These are phyloP conservation scores for Morpho deidamia DNA, from an alignment of 2,888 invertebrate species.

Conservation along the genomic window DNA sequence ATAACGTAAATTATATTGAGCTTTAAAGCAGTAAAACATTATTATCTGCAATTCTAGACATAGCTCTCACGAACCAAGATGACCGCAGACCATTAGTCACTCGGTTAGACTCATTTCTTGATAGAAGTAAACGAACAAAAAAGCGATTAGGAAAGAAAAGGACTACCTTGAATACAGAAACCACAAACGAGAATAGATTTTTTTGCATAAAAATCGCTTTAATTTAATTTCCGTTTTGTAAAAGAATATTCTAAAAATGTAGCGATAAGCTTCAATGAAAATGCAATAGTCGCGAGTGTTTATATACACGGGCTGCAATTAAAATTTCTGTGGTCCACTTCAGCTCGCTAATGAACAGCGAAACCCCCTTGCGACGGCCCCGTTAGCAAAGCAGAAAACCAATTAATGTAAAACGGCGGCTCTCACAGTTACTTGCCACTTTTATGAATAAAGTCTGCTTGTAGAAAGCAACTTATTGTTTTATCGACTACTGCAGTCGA, in stretches of 20 bases:
- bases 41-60: slow-evolving; percentile 41
- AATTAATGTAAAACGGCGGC: slow-evolving; percentile 51
- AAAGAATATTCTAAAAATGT: background rate
- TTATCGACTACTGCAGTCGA: slow-evolving; percentile 5
- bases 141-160: slow-evolving; percentile 10
- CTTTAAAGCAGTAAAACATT: slow-evolving; percentile 22
- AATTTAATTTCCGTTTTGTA: slow-evolving; percentile 1
- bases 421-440: slow-evolving; percentile 35
- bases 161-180: slow-evolving; percentile 2
- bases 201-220: background rate
- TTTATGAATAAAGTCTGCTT: slow-evolving; percentile 22
- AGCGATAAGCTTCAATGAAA: slow-evolving; percentile 3
- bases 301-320: slow-evolving; percentile 45
- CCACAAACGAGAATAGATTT: background rate
- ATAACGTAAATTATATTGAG: slow-evolving; percentile 17
- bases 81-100: slow-evolving; percentile 49
- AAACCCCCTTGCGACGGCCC: slow-evolving; percentile 38
- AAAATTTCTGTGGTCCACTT: slow-evolving; percentile 54
- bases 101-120: slow-evolving; percentile 31
- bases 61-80: slow-evolving; percentile 46
- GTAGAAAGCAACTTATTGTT: slow-evolving; percentile 15
- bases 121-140: slow-evolving; percentile 18
- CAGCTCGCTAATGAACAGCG: slow-evolving; percentile 53
- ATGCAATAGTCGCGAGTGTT: slow-evolving; percentile 4
- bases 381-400: slow-evolving; percentile 47